Evolutionary conservation across 2,797 vertebrate species (phyloP), one percentile per base, ranked within the genome.

Genomic region (Sebastes kiyomatsui): DNA sequence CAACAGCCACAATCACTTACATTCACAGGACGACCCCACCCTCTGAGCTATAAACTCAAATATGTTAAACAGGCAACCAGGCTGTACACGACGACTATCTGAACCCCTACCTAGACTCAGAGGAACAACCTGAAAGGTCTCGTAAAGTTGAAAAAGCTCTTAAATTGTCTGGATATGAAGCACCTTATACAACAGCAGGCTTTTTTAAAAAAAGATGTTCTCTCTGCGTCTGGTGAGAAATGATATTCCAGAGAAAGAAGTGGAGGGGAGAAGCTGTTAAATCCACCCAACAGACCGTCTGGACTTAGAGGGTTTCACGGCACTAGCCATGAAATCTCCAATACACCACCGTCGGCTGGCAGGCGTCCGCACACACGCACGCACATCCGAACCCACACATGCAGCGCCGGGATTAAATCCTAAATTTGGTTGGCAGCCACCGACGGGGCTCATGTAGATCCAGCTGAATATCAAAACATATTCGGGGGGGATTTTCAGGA

Each of bases 401-500:
- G 46, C 68, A 81, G 64, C 28, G 23, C 46, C 52, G 67, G 77
- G 80, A 82, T 83, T 89, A 92, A 90, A 90, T 82, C 86, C 83
- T 71, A 80, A 83, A 87, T 87, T 81, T 82, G 79, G 74, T 85
- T 84, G 79, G 69, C 85, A 81, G 87, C 84, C 87, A 52, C 84
- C 67, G 38, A 49, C 49, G 38, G 61, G 81, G 79, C 81, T 87
- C 77, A 58, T 77, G 84, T 60, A 85, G 79, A 84, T 89, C 76
- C 73, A 84, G 86, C 75, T 79, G 65, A 90, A 90, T 79, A 88
- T 90, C 81, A 84, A 89, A 90, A 89, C 85, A 88, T 87, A 90
- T 89, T 91, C 58, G 5, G 71, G 13, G 56, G 75, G 83, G 81
- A 89, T 93, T 92, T 92, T 87, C 66, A 80, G 79, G 83, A 82